phyloP scores from a whole-genome alignment of 2,113 vertebrate species.

The Danionella cerebrum region DNA sequence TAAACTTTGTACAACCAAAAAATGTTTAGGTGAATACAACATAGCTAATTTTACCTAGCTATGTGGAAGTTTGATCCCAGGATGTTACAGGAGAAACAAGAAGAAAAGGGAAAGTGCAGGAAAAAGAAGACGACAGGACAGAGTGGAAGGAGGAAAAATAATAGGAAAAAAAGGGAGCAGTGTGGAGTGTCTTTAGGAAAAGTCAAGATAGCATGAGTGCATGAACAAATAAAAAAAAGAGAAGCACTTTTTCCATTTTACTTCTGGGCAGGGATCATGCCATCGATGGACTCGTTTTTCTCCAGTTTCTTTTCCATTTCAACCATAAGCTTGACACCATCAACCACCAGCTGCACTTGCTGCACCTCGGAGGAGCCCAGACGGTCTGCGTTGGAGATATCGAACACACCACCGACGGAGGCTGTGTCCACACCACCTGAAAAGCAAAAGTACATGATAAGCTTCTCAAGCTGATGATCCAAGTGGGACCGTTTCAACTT shows the following conservation, averaged over 20 bases:
- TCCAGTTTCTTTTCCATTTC: conserved; percentile 98
- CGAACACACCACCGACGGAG: conserved; percentile 84
- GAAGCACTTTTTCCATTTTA: conserved; percentile 56
- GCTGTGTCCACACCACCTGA: conserved; percentile 92
- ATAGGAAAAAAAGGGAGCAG: conserved; percentile 32
- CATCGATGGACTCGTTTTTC: conserved; percentile 84
- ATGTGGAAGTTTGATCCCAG: conserved; percentile 66
- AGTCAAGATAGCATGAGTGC: conserved; percentile 45
- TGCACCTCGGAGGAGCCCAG: conserved; percentile 90
- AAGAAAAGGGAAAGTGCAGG: conserved; percentile 27
- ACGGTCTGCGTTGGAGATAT: conserved; percentile 94
- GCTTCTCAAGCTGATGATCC: background rate
- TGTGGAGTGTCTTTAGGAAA: conserved; percentile 48
- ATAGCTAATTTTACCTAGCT: conserved; percentile 48
- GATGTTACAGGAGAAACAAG: conserved; percentile 58
- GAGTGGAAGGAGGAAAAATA: conserved; percentile 27
- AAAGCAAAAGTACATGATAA: background rate
- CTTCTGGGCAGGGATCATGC: conserved; percentile 95
- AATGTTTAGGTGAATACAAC: conserved; percentile 44
- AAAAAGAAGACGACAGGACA: conserved; percentile 21
- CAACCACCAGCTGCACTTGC: conserved; percentile 93
- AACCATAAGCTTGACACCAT: conserved; percentile 93
- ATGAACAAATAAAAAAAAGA: conserved; percentile 50
- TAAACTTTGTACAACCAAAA: conserved; percentile 62
- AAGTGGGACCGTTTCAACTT: background rate